Base-by-base conservation (phyloP, 2,797 vertebrate species). In the Pterois miles region DNA sequence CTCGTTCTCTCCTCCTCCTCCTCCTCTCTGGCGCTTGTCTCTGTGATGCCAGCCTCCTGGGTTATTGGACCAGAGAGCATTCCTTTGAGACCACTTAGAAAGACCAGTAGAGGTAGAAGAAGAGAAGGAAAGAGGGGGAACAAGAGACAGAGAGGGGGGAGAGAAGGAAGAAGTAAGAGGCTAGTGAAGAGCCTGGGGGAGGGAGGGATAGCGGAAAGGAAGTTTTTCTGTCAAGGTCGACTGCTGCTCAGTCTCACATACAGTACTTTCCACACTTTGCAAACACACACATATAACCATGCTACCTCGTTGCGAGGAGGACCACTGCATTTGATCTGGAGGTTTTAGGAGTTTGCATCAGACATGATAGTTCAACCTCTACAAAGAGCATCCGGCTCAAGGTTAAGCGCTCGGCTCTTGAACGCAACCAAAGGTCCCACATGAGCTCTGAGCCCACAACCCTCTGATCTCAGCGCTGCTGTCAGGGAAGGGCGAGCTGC, bases 71-170 rank as follows among this genome's bases (percentile, higher is more conserved):
- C 91, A 93, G 89, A 92, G 89, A 93, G 87, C 87, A 93, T 93
- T 94, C 93, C 93, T 94, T 81, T 85, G 94, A 95, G 94, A 94
- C 94, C 93, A 93, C 94, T 95, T 95, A 92, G 92, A 92, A 92
- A 93, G 91, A 92, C 90, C 88, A 92, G 87, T 79, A 85, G 91
- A 93, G 88, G 88, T 90, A 87, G 88, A 89, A 79, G 83, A 87
- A 64, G 84, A 86, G 91, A 86, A 86, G 78, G 90, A 81, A 89
- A 89, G 76, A 78, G 84, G 71, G 82, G 74, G 80, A 89, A 88
- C 76, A 80, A 76, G 86, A 86, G 78, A 76, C 50, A 74, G 65
- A 83, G n/a, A 64, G n/a, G 48, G 54, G 65, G 59, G 65, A 58
- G 18, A 38, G 76, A 66, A 66, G 67, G 71, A 80, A 81, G 80